Evolutionary conservation across 2,888 invertebrate species (phyloP), one percentile per base, ranked within the genome.

Genomic region (Eubasilissa splendida): DNA sequence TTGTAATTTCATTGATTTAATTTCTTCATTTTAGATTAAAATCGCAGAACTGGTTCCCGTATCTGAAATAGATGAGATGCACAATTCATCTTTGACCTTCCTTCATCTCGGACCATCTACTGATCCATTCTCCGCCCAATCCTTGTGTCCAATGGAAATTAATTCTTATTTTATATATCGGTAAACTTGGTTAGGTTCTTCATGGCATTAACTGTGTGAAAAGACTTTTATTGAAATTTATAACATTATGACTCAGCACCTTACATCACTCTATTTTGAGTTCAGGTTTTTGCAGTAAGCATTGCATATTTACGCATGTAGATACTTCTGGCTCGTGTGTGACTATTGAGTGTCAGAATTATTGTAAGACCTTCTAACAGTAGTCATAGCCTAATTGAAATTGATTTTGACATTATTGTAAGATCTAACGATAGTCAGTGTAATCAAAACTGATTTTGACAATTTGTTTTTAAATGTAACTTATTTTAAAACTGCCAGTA

Each of bases 1-100:
- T 42, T 42, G 42, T 42, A 42, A 7, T 42, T 4, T 14, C 14
- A 68, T 76, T 76, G 70, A 82, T 77, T 22, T 11, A 63, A 77
- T 68, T 73, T 79, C 81, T 83, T 73, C 73, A 76, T 74, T 87
- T 63, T 87, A 93, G 93, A 86, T 92, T 2, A 89, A 90, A 81
- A 85, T 93, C 56, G 87, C 89, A 2, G 89, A 89, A 68, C 84
- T 92, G 59, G 85, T 92, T 74, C 91, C 91, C 52, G 86, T 88
- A 9, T 85, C 87, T 0, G 82, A 86, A 3, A 87, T 87, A 14
- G 86, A 84, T 33, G 84, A 86, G 54, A 86, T 92, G 65, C 88
- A 87, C 84, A 90, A 91, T 82, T 89, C 91, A 33, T 88, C 92
- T 0, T 85, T 93, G 31, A 91, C 93, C 4, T 92, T 90, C 86